Percentiles rank a stretch among this genome's conserved stretches.
phyloP scores from a whole-genome alignment of 2,113 vertebrate species.

The Excalfactoria chinensis region DNA sequence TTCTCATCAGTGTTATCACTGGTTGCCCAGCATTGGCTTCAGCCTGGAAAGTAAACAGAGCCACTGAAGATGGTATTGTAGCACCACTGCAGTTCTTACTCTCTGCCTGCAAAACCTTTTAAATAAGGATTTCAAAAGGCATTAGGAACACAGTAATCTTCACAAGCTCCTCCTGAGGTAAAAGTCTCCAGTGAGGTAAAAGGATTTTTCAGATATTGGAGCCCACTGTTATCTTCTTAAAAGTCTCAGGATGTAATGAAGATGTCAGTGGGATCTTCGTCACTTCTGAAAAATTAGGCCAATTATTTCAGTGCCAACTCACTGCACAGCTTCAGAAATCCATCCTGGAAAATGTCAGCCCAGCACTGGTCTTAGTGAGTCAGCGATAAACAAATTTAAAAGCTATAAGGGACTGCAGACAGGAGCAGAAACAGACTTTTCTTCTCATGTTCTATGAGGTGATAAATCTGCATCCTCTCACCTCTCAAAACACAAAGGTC shows the following conservation, averaged over 20 bases:
- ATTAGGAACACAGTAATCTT: slow-evolving; percentile 3
- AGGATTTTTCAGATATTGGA: slow-evolving; percentile 2
- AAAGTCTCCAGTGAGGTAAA: neutral
- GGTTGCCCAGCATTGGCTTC: neutral
- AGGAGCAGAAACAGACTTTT: neutral
- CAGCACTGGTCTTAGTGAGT: neutral
- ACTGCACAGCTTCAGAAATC: slow-evolving; percentile 9
- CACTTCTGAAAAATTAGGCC: slow-evolving; percentile 27
- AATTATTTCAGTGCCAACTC: slow-evolving; percentile 45
- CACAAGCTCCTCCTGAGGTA: slow-evolving; percentile 18
- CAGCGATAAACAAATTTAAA: neutral
- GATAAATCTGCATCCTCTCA: neutral
- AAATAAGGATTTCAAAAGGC: neutral
- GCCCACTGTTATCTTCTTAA: neutral
- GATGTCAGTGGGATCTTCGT: slow-evolving; percentile 8
- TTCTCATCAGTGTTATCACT: neutral
- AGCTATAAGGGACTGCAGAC: neutral
- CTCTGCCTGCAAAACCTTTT: neutral
- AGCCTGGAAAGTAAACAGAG: neutral
- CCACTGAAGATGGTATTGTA: neutral
- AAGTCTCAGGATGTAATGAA: slow-evolving; percentile 6
- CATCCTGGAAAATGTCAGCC: slow-evolving; percentile 35
- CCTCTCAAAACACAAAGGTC: neutral
- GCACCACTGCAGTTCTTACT: neutral
- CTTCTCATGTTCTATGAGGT: neutral